Conservation (phyloP, 53 echinoderm and acorn worm genomes). For the Temnopleurus reevesii region DNA sequence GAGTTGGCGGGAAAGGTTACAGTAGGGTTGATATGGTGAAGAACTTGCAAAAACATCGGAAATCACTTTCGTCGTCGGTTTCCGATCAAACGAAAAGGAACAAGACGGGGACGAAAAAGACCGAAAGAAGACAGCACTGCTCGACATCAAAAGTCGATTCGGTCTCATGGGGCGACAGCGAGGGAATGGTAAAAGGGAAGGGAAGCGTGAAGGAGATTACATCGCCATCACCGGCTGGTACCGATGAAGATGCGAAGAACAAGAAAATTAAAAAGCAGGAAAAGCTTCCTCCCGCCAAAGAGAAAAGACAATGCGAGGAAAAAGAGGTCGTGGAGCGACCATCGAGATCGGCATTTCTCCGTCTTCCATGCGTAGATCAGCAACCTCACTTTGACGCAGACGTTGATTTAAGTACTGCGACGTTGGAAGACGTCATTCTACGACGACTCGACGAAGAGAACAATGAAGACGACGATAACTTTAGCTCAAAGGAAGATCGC, state of each 20-base stretch:
- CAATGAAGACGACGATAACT: background rate
- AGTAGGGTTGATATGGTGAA: conserved; percentile 54
- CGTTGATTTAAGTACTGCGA: conserved; percentile 38
- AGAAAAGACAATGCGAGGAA: background rate
- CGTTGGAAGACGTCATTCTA: conserved; percentile 45
- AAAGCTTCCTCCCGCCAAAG: background rate
- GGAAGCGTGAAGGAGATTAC: background rate
- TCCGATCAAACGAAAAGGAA: background rate
- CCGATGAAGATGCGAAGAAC: conserved; percentile 12
- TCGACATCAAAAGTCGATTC: conserved; percentile 44
- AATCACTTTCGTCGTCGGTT: conserved; percentile 28
- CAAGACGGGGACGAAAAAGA: background rate
- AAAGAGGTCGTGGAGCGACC: background rate
- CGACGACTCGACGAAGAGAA: conserved; percentile 9
- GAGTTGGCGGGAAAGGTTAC: conserved; percentile 6
- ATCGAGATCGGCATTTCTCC: background rate
- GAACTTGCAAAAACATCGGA: conserved; percentile 45
- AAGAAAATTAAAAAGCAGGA: background rate
- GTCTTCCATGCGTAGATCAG: conserved; percentile 3
- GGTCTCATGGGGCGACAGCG: conserved; percentile 20
- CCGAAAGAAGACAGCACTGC: conserved; percentile 17
- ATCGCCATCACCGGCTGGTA: background rate
- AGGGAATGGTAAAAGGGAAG: conserved; percentile 34
- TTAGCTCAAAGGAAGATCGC: conserved; percentile 24
- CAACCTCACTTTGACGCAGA: background rate